These are phyloP conservation scores for Sakesphorus luctuosus DNA, from an alignment of 2,113 vertebrate species.

Conservation along the genomic window DNA sequence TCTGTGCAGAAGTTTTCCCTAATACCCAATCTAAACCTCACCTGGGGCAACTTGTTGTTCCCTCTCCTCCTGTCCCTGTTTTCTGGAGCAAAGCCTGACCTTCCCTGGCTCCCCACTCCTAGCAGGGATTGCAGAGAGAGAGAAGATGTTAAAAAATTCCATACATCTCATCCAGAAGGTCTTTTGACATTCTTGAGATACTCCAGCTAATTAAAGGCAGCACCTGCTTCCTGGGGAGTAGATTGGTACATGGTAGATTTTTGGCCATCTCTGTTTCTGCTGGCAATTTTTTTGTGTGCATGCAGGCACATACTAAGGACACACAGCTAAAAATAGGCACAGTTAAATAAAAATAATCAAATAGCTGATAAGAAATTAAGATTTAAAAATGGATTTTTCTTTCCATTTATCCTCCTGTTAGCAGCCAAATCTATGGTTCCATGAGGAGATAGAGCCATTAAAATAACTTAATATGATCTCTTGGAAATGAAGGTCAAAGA, in stretches of 20 bases:
- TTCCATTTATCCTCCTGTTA: neutral
- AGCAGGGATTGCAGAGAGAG: neutral
- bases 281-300: neutral
- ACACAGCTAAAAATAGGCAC: neutral
- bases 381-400: neutral
- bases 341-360: neutral
- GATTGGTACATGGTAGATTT: neutral
- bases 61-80: neutral
- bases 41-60: neutral
- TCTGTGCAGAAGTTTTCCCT: neutral
- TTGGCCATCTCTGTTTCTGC: neutral
- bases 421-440: neutral
- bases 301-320: rapidly evolving
- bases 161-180: neutral
- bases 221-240: neutral
- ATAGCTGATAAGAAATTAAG: neutral
- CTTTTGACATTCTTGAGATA: neutral
- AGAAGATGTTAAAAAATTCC: neutral
- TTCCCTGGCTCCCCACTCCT: neutral
- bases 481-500: neutral
- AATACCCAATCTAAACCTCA: rapidly evolving
- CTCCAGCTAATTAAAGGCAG: neutral
- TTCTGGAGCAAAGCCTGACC: neutral
- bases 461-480: neutral
- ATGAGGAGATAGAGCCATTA: neutral